Base-by-base conservation (phyloP, 2,797 vertebrate genomes). In the Ctenochaetus hawaiiensis region DNA sequence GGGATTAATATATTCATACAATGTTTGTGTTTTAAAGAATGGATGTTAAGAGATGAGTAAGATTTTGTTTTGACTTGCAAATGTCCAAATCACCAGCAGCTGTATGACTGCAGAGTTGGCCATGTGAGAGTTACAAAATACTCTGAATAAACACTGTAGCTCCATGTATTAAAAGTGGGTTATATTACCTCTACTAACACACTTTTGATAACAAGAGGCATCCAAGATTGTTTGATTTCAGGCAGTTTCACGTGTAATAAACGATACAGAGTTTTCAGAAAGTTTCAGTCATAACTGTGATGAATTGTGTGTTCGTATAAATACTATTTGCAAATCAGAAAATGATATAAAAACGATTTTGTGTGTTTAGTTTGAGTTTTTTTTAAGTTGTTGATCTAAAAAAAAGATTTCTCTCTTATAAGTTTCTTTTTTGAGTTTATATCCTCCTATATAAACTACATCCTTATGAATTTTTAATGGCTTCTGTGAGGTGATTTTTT, bases 401-500 rank as follows among this genome's bases (percentile, higher is more conserved):
- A 48, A 26, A 26, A 12, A 3, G 6, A 10, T 41, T 9, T 26
- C 1, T 18, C 0, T 41, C 26, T 7, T 63, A 10, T 8, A 3
- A 34, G 7, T 4, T 43, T 51, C 6, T 58, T 56, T 22, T 18
- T 10, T 6, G n/a, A 9, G 16, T 2, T 23, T n/a, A n/a, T 22
- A 1, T 44, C 8, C 41, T 16, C 43, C 18, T 17, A 23, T 65
- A n/a, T 26, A 8, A 13, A 16, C 17, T 34, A 18, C 4, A 1
- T 45, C 20, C 17, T 67, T n/a, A 39, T 72, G 22, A 58, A 51
- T 60, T 71, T 73, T 20, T 56, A 52, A 73, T 22, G 13, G 4
- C 17, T 5, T 23, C 23, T 61, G 34, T 26, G 5, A n/a, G 12
- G 22, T 45, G 4, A 43, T 41, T 30, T 30, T 30, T 30, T 30